A percentile compares a stretch with the other conserved stretches of the same genome.
Conservation (phyloP, 2,797 vertebrate genomes). For the Phataginus tetradactyla region DNA sequence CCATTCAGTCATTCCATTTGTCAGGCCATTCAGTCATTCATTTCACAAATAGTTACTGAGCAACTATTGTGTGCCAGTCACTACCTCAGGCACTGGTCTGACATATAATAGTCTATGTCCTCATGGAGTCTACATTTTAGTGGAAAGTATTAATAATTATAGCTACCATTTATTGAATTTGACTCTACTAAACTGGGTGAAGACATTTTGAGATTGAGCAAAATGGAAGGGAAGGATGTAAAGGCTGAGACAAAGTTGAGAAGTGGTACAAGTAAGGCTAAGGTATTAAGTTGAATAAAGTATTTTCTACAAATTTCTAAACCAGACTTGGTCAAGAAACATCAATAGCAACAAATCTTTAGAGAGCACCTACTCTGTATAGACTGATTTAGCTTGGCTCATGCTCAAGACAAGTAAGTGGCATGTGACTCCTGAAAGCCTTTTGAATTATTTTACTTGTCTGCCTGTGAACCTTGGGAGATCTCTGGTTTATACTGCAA, state of each 20-base stretch:
- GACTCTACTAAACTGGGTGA: neutral
- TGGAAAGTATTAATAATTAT: neutral
- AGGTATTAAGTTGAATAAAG: neutral
- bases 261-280: neutral
- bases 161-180: neutral
- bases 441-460: slow-evolving; percentile 51
- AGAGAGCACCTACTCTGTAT: neutral
- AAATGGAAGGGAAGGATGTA: neutral
- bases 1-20: neutral
- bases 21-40: slow-evolving; percentile 3
- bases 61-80: neutral
- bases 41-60: neutral
- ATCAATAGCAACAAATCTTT: slow-evolving; percentile 37
- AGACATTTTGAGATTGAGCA: slow-evolving; percentile 19
- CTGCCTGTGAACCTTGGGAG: slow-evolving; percentile 26
- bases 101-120: neutral
- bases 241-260: slow-evolving; percentile 1
- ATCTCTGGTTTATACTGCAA: neutral
- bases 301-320: slow-evolving; percentile 21
- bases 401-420: slow-evolving; percentile 24
- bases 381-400: neutral
- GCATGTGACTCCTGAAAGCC: neutral
- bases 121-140: neutral
- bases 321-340: neutral
- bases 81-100: neutral